Base-by-base conservation (phyloP, 2,797 vertebrate genomes). In the Loriculus beryllinus region DNA sequence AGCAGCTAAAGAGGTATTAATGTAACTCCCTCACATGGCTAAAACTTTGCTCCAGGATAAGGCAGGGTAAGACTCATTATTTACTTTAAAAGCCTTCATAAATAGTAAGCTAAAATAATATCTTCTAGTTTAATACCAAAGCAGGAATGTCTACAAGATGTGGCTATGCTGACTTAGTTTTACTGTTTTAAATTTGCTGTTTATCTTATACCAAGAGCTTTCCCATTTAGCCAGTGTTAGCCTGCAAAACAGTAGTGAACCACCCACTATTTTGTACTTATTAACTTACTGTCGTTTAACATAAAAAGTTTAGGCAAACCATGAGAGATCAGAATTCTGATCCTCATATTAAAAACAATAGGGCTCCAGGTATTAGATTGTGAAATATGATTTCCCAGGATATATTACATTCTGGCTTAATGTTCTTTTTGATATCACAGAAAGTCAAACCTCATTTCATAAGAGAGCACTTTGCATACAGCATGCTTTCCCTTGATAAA, bases 361-460 rank as follows among this genome's bases (percentile, higher is more conserved):
- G 29, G 64, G 90, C 95, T 91, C 23, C 63, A 90, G 92, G 92
- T 85, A 56, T 86, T 94, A 94, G 88, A 96, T 91, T 94, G 63
- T 94, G 93, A 94, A 96, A 93, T 84, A 93, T 15, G 88, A 95
- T 96, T 96, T 96, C 91, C 67, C 90, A 95, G 89, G 79, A 92
- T 95, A 91, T 92, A 96, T 95, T 96, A 94, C 90, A 93, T 92
- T 95, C 79, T 89, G 86, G 72, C 72, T 93, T 94, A 92, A 88
- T 90, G 40, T 85, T 96, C 84, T 89, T 96, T 96, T 96, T 92
- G 89, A 93, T 97, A 96, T 83, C 82, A 81, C 68, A 85, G 86
- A 92, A 92, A 93, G 87, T 79, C 72, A 95, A 96, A 95, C 76
- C 72, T 94, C 85, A 70, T 91, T 91, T 94, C 86, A 72, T 89